phyloP scores from a whole-genome alignment of 2,888 invertebrate species.

The Polyommatus iphigenia region DNA sequence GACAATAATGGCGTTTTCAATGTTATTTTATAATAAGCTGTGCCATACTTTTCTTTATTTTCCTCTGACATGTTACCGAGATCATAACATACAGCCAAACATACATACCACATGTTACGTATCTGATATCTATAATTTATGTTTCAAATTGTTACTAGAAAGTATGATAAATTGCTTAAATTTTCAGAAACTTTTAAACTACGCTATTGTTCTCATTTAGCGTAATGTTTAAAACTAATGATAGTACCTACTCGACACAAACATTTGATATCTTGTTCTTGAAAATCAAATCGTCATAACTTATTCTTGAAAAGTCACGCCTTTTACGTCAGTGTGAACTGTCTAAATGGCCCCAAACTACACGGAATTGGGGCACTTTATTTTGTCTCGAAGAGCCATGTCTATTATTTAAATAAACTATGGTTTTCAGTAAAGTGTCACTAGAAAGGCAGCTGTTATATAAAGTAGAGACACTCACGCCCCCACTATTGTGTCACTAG shows the following conservation, averaged over 20 bases:
- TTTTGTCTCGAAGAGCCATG: too few species aligned
- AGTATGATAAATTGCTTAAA: neutral
- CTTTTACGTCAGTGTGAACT: too few species aligned
- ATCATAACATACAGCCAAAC: constrained; percentile 19
- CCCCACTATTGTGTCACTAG: too few species aligned
- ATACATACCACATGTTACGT: constrained; percentile 9
- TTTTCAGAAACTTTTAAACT: neutral
- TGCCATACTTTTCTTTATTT: constrained; percentile 4
- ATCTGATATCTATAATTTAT: constrained; percentile 6
- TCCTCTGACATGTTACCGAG: constrained; percentile 2
- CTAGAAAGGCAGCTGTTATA: too few species aligned
- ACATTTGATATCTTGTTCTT: neutral
- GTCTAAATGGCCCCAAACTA: too few species aligned
- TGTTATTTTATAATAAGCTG: neutral
- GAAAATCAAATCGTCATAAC: too few species aligned
- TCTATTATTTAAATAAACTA: too few species aligned
- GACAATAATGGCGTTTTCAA: neutral
- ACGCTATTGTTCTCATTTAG: neutral
- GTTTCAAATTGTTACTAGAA: neutral
- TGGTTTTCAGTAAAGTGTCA: too few species aligned
- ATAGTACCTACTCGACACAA: neutral
- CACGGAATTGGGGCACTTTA: too few species aligned
- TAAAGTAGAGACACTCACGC: too few species aligned
- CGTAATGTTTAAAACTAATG: neutral
- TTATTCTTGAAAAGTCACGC: too few species aligned